Evolutionary conservation across 2,113 vertebrate genomes (phyloP), one percentile per base, ranked within the genome.

Genomic region (Anser cygnoides): DNA sequence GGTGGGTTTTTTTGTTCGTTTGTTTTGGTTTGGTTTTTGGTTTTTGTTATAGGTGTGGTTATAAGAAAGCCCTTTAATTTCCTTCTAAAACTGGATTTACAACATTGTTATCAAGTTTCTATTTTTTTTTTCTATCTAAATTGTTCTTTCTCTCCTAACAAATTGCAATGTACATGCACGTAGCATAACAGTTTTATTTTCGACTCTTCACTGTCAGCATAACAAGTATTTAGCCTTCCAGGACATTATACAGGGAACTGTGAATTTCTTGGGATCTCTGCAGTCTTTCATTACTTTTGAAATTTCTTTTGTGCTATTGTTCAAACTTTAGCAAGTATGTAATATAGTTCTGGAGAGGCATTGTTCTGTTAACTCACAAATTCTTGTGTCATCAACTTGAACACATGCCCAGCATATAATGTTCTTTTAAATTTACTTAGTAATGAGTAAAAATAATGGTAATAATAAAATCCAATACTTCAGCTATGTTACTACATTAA

Each of bases 181-280:
- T 23, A 6, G 29, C 57, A 33, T 84, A 84, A 71, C n/a, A 67
- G 31, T 82, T 94, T 89, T 87, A 75, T 92, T 92, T 78, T 91
- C n/a, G 87, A 6, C 55, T 63, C 41, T 67, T 84, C 78, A 43
- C 37, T 62, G n/a, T 87, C 41, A 92, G 70, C 13, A 9, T n/a
- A 67, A 50, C 52, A 89, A 58, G 35, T 39, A 54, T 72, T 39
- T 78, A 57, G 61, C 68, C 21, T 92, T 89, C 46, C 57, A 75
- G 33, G 57, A 89, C 23, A 55, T 22, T 61, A 1, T 82, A 18
- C 55, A 52, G 50, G 61, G 49, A 91, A 75, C 75, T 67, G 37
- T 78, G n/a, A 72, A 82, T 87, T 90, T 35, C 37, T 87, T 66
- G 41, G 28, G 50, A 41, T 54, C 65, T 71, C 84, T 78, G 33